A percentile compares a stretch with the other conserved stretches of the same genome.
Conservation (phyloP, 2,113 vertebrate genomes). For the Epinephelus fuscoguttatus region DNA sequence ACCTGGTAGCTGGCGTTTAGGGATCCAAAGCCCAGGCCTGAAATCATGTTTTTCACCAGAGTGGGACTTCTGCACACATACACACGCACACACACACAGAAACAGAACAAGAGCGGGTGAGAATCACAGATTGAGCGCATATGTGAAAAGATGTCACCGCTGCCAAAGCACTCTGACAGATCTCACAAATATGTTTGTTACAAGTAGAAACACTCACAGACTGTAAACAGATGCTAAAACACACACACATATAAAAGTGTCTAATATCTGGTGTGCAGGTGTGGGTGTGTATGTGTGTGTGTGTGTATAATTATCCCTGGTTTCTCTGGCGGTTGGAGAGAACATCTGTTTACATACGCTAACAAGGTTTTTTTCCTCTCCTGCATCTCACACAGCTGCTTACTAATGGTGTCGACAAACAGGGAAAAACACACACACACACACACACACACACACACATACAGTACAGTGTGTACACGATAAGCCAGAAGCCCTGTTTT, state of each 20-base stretch:
- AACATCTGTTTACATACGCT: slow-evolving; percentile 82
- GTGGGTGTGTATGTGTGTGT: slow-evolving; percentile 40
- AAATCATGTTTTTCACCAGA: slow-evolving; percentile 99
- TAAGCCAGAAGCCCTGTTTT: slow-evolving; percentile 37
- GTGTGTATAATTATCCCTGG: slow-evolving; percentile 67
- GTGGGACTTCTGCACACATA: slow-evolving; percentile 91
- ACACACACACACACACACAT: slow-evolving; percentile 37
- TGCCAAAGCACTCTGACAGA: slow-evolving; percentile 50
- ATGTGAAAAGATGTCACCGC: slow-evolving; percentile 64
- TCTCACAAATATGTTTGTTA: slow-evolving; percentile 64
- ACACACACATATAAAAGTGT: slow-evolving; percentile 48
- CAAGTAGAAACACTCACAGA: slow-evolving; percentile 65
- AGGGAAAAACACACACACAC: slow-evolving; percentile 53
- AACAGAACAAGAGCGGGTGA: slow-evolving; percentile 19
- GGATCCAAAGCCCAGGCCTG: slow-evolving; percentile 96
- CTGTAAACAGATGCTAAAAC: slow-evolving; percentile 75
- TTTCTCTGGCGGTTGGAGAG: slow-evolving; percentile 70
- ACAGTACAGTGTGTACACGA: slow-evolving; percentile 42
- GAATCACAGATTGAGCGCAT: slow-evolving; percentile 63
- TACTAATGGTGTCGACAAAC: slow-evolving; percentile 80
- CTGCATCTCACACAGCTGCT: slow-evolving; percentile 78
- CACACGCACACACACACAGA: slow-evolving; percentile 28
- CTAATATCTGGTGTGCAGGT: slow-evolving; percentile 72
- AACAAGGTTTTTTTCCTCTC: slow-evolving; percentile 74
- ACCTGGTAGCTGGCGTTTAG: slow-evolving; percentile 99